A percentile compares a stretch with the other conserved stretches of the same genome.
phyloP scores from a whole-genome alignment of 2,888 invertebrate species.

The Pardosa pseudoannulata region DNA sequence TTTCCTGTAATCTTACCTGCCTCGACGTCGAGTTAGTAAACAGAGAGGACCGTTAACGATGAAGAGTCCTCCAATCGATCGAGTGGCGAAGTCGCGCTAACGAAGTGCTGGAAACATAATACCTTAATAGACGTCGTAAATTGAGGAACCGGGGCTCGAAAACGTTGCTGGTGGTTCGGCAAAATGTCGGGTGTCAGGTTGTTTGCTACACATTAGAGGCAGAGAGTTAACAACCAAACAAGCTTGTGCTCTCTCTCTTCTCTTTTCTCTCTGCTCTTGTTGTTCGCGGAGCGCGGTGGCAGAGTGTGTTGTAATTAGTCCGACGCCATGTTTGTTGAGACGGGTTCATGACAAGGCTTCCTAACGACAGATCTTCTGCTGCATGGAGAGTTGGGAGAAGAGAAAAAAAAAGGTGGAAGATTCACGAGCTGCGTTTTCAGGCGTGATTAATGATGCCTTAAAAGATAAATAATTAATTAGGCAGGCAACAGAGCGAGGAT shows the following conservation, averaged over 20 bases:
- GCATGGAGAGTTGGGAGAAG: not conserved
- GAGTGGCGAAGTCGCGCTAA: conserved; percentile 40
- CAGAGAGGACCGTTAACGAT: conserved; percentile 66
- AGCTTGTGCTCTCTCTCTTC: not conserved
- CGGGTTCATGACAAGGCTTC: conserved; percentile 22
- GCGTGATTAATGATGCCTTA: conserved; percentile 37
- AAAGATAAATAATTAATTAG: conserved; percentile 70
- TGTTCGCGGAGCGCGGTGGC: not conserved
- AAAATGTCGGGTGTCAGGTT: conserved; percentile 69
- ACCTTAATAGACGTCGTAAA: conserved; percentile 71
- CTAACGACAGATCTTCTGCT: conserved; percentile 24
- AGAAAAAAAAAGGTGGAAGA: not conserved
- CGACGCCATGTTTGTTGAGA: conserved; percentile 62
- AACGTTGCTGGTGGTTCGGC: conserved; percentile 44
- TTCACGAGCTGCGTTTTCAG: conserved; percentile 18
- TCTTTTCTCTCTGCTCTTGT: not conserved
- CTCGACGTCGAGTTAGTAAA: conserved; percentile 62
- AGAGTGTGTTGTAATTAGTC: conserved; percentile 50
- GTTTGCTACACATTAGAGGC: conserved; percentile 66
- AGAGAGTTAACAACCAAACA: conserved; percentile 67
- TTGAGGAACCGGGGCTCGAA: conserved; percentile 59
- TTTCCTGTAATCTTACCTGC: conserved; percentile 69
- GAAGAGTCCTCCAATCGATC: conserved; percentile 30
- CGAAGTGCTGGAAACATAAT: conserved; percentile 69
- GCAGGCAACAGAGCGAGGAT: conserved; percentile 25